Evolutionary conservation across 2,888 invertebrate genomes (phyloP).

Genomic region (Imbricaverruca yamaguchii): DNA sequence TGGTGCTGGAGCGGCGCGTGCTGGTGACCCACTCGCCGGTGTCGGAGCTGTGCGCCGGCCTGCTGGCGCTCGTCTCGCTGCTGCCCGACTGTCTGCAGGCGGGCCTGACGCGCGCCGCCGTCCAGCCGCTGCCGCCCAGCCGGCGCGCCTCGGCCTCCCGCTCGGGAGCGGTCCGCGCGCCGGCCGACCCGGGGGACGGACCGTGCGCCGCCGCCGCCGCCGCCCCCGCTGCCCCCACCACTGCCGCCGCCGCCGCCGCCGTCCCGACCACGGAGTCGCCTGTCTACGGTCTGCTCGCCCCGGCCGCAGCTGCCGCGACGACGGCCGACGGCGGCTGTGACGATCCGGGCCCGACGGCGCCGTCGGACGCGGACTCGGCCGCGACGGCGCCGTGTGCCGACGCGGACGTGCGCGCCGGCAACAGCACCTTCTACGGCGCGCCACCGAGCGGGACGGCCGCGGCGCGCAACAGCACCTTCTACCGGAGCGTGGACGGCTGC

Average conservation of each 20-base stretch:
- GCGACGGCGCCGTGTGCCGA: not conserved
- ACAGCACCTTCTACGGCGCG: constrained; percentile 9
- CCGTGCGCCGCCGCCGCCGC: not conserved
- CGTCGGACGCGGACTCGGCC: not conserved
- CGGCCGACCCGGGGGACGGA: not conserved
- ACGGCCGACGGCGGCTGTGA: not conserved
- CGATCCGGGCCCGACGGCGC: not conserved
- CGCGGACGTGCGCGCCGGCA: not conserved
- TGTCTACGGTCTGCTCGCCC: not conserved
- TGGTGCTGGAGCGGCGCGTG: constrained; percentile 79
- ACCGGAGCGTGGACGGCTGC: not conserved
- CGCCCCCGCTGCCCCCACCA: not conserved
- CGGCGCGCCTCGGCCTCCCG: not conserved
- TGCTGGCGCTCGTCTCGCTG: constrained; percentile 80
- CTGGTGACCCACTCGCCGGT: constrained; percentile 91
- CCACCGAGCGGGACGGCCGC: not conserved
- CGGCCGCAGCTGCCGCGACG: not conserved
- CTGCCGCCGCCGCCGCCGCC: not conserved
- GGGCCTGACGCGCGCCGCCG: constrained; percentile 70
- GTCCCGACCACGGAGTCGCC: not conserved
- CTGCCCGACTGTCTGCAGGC: constrained; percentile 81
- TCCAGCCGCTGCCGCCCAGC: constrained; percentile 17
- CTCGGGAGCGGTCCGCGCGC: not conserved
- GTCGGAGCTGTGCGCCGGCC: constrained; percentile 69
- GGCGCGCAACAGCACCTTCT: not conserved